A percentile compares a stretch with the other conserved stretches of the same genome.
Evolutionary conservation across 2,113 vertebrate genomes (phyloP).

Genomic region (Xiphophorus couchianus): DNA sequence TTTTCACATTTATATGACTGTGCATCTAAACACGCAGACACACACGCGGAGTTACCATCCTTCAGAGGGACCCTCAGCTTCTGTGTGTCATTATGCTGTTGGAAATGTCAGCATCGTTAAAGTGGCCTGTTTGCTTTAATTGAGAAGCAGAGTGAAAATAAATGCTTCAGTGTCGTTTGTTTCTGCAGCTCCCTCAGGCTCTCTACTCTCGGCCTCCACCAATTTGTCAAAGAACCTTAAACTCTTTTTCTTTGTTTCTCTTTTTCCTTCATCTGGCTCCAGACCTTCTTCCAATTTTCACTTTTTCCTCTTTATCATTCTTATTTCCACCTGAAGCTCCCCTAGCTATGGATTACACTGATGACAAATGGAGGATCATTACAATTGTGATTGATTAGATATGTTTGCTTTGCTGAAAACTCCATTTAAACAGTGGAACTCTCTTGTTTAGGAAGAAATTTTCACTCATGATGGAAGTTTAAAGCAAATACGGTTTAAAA

Average conservation of each 20-base stretch:
- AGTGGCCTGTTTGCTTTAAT: slow-evolving; percentile 77
- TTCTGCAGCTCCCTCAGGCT: slow-evolving; percentile 62
- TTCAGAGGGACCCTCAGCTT: slow-evolving; percentile 53
- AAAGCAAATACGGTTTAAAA: too few species aligned
- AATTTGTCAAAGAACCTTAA: slow-evolving; percentile 55
- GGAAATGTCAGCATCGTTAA: slow-evolving; percentile 79
- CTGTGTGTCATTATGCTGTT: slow-evolving; percentile 65
- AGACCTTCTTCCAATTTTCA: slow-evolving; percentile 27
- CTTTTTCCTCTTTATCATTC: slow-evolving; percentile 27
- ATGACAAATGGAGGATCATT: neutral
- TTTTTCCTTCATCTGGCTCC: slow-evolving; percentile 11
- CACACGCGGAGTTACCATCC: slow-evolving; percentile 31
- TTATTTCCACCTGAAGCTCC: slow-evolving; percentile 9
- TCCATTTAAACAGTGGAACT: too few species aligned
- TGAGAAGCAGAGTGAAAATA: slow-evolving; percentile 77
- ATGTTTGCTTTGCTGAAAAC: neutral
- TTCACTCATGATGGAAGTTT: too few species aligned
- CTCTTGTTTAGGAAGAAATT: too few species aligned
- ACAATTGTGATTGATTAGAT: neutral
- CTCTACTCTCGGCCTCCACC: slow-evolving; percentile 58
- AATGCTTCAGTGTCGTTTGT: slow-evolving; percentile 74
- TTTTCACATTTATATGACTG: neutral
- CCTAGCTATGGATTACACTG: neutral
- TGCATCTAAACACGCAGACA: neutral
- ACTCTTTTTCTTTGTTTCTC: slow-evolving; percentile 4